A percentile compares a stretch with the other conserved stretches of the same genome.
Evolutionary conservation across 2,113 vertebrate species (phyloP).

Genomic region (Rattus rattus): DNA sequence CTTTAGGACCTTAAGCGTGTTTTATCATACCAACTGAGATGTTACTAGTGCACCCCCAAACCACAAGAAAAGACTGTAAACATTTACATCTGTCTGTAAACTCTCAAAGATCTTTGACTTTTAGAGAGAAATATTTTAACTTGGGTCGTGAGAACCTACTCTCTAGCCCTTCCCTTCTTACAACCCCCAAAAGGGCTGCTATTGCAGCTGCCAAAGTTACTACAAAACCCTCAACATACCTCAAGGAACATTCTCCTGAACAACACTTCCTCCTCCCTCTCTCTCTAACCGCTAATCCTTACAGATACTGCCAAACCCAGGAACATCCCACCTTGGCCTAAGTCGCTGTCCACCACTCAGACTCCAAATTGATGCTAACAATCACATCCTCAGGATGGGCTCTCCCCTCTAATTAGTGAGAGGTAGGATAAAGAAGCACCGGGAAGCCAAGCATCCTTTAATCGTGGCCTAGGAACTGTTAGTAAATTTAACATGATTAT

Average conservation of each 20-base stretch:
- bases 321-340: not conserved
- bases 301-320: not conserved
- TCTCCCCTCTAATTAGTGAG: conserved; percentile 38
- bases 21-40: not conserved
- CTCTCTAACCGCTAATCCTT: conserved; percentile 27
- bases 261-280: not conserved
- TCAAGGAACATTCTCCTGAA: not conserved
- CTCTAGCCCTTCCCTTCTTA: not conserved
- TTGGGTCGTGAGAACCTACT: not conserved
- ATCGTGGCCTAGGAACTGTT: not conserved
- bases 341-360: not conserved
- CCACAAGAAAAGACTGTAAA: not conserved
- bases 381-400: not conserved
- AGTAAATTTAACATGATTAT: conserved; percentile 2
- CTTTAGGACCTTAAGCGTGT: not conserved
- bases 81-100: not conserved
- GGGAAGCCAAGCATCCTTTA: not conserved
- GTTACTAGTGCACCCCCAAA: not conserved
- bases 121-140: not conserved
- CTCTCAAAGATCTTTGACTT: not conserved
- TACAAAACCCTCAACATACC: not conserved
- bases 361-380: conserved; percentile 13
- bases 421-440: not conserved
- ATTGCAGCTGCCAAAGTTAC: not conserved
- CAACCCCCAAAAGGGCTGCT: not conserved